Evolutionary conservation across 2,888 invertebrate genomes (phyloP), one percentile per base, ranked within the genome.

Genomic region (Hirtodrosophila duncani): DNA sequence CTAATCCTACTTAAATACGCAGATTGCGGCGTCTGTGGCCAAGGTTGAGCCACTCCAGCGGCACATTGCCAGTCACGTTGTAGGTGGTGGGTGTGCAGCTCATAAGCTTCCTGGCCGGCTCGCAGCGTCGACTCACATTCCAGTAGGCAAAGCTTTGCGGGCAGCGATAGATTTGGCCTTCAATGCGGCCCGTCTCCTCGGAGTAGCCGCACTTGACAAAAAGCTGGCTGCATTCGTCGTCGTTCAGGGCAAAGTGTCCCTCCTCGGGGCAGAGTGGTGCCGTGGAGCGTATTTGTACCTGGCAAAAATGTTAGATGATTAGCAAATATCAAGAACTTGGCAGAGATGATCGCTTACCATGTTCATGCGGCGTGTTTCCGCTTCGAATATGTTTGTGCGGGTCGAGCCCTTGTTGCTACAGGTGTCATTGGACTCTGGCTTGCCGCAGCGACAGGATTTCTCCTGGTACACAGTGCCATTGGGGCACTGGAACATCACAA

Each of bases 381-480:
- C 74, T 4, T 80, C 82, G 21, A 79, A 72, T 13, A 74, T 39
- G 1, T 61, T 61, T 0, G 65, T 62, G 4, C 82, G 77, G 2
- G 70, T 52, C 8, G 56, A 48, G 3, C 61, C 42, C 20, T 53
- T 67, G 2, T 60, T 49, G 9, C 52, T 66, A 24, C 82, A 77
- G 0, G 45, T 49, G 21, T 83, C 91, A 88, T 68, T 89, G 83
- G 33, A 88, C 85, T 51, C 52, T 78, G 91, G 91, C 29, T 91
- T 89, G 30, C 92, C 88, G 83, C 95, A 95, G 77, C 94, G 91
- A 39, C 91, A 89, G 79, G 91, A 89, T 51, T 88, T 87, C 78
- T 94, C 92, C 75, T 94, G 93, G 72, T 91, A 95, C 39, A 94
- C 90, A 0, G 93, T 93, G 50, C 91, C 91, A 63, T 92, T 91